Evolutionary conservation across 2,113 vertebrate genomes (phyloP).

Genomic region (Microcebus tavaratra): DNA sequence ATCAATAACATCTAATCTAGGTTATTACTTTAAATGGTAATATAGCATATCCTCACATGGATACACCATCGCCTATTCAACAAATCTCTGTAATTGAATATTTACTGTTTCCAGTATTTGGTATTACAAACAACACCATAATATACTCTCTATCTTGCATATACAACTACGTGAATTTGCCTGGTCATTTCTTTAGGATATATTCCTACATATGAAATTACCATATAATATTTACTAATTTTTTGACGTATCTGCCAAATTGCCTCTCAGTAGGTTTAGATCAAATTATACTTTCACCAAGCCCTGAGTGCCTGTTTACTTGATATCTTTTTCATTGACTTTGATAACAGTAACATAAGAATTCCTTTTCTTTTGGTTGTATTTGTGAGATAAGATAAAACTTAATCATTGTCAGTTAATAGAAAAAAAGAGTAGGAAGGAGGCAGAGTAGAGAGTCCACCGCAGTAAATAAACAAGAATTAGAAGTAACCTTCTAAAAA

Average conservation of each 20-base stretch:
- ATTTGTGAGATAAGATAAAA: not conserved
- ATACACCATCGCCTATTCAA: not conserved
- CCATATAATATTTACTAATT: not conserved
- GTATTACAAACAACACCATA: not conserved
- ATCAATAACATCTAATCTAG: not conserved
- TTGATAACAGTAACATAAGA: not conserved
- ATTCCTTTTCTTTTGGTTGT: slow-evolving; percentile 22
- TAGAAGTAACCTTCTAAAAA: not conserved
- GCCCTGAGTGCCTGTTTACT: not conserved
- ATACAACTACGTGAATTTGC: not conserved
- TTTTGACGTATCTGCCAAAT: not conserved
- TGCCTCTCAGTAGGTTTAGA: not conserved
- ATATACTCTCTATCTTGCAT: not conserved
- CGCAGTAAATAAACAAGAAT: not conserved
- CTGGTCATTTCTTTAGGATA: not conserved
- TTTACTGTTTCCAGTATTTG: not conserved
- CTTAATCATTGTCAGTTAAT: not conserved
- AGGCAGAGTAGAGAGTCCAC: not conserved
- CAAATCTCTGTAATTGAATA: not conserved
- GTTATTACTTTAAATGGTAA: not conserved
- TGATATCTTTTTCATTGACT: not conserved
- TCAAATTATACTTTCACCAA: not conserved
- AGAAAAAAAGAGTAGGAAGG: not conserved
- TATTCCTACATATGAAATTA: slow-evolving; percentile 5
- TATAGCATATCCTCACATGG: not conserved